Percentiles rank a stretch among this genome's conserved stretches.
Conservation (phyloP, 2,888 invertebrate species). For the Willowsia nigromaculata region DNA sequence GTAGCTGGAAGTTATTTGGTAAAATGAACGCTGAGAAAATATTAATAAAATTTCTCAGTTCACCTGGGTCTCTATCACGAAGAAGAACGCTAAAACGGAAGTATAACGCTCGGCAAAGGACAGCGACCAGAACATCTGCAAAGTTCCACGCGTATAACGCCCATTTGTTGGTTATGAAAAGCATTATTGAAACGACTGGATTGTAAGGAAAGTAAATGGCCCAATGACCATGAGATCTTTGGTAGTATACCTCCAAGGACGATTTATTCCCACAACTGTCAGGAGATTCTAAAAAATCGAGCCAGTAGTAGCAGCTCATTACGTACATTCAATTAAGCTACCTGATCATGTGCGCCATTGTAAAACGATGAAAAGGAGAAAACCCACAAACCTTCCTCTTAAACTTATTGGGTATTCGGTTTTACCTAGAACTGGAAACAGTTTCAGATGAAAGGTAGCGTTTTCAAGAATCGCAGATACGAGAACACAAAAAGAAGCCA, state of each 20-base stretch:
- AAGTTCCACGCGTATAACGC: slow-evolving; percentile 47
- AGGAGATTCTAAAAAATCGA: too few species aligned
- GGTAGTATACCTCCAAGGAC: slow-evolving; percentile 46
- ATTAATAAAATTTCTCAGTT: too few species aligned
- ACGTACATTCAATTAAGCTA: too few species aligned
- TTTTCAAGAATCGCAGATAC: slow-evolving; percentile 49
- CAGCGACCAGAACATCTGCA: background rate
- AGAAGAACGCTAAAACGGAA: background rate
- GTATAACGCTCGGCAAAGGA: background rate
- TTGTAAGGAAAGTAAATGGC: background rate
- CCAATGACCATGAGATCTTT: slow-evolving; percentile 33
- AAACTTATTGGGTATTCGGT: too few species aligned
- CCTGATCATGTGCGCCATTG: too few species aligned
- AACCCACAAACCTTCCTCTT: too few species aligned
- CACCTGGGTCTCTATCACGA: slow-evolving; percentile 8
- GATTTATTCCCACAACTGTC: background rate
- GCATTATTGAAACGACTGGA: background rate
- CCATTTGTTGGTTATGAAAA: slow-evolving; percentile 37
- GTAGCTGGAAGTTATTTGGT: background rate
- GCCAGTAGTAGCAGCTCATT: too few species aligned
- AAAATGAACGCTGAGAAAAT: background rate
- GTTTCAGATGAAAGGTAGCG: slow-evolving; percentile 38
- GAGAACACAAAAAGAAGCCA: background rate
- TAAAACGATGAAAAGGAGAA: too few species aligned
- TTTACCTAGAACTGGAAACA: slow-evolving; percentile 54